Evolutionary conservation across 2,113 vertebrate genomes (phyloP).

Genomic region (Nycticebus coucang): DNA sequence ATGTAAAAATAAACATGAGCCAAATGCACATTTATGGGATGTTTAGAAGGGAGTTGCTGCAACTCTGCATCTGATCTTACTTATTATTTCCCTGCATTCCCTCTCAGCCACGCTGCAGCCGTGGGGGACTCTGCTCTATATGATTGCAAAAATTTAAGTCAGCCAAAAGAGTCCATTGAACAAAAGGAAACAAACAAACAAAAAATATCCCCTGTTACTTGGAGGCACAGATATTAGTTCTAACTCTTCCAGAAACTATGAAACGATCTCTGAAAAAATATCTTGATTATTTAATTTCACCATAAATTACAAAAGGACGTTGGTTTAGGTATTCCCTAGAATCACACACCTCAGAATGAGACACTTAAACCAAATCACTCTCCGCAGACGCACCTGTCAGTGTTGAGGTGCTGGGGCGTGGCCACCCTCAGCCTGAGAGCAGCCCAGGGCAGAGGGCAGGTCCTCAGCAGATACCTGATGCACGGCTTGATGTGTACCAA

Average conservation of each 20-base stretch:
- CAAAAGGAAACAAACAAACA: neutral
- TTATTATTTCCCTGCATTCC: constrained; percentile 19
- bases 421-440: neutral
- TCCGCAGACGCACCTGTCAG: too few species aligned
- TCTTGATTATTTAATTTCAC: neutral
- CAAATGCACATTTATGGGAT: constrained; percentile 51
- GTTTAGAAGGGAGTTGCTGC: constrained; percentile 46
- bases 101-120: neutral
- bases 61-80: constrained; percentile 58
- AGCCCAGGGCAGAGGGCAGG: neutral
- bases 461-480: neutral
- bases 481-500: neutral
- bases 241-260: neutral
- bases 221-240: neutral
- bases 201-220: neutral
- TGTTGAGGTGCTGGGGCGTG: too few species aligned
- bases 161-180: neutral
- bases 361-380: neutral
- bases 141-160: neutral
- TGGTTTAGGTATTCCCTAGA: neutral
- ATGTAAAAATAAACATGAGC: constrained; percentile 70
- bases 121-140: neutral
- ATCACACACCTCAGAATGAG: neutral
- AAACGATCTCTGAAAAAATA: neutral
- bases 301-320: neutral